phyloP scores from a whole-genome alignment of 1,140 invertebrate species.

The Rhagoletis pomonella region DNA sequence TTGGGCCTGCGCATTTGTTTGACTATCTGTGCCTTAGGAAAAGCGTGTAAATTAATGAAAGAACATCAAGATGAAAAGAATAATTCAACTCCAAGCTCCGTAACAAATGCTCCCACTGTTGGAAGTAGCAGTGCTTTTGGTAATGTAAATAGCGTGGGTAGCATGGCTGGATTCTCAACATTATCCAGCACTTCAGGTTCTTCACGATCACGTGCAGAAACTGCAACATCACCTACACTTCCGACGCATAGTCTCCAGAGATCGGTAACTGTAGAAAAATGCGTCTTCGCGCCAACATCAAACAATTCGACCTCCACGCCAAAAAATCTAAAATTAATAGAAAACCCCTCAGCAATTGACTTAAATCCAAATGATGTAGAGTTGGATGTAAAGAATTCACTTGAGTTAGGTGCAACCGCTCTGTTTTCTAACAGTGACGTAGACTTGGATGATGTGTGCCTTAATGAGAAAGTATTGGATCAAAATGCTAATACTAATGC shows the following conservation, averaged over 20 bases:
- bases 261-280: constrained; percentile 47
- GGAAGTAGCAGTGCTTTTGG: constrained; percentile 51
- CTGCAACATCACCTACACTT: constrained; percentile 55
- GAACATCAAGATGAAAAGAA: constrained; percentile 81
- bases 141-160: background rate
- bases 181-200: constrained; percentile 13
- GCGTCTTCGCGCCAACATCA: background rate
- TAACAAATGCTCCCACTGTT: constrained; percentile 70
- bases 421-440: constrained; percentile 94
- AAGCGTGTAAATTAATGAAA: constrained; percentile 89
- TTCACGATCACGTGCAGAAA: constrained; percentile 40
- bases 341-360: constrained; percentile 44
- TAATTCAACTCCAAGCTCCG: constrained; percentile 69
- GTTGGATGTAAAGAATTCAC: constrained; percentile 74
- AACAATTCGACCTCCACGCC: constrained; percentile 64
- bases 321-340: background rate
- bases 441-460: constrained; percentile 85
- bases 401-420: constrained; percentile 80
- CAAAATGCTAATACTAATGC: constrained; percentile 60
- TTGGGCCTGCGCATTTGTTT: constrained; percentile 88
- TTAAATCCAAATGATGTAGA: constrained; percentile 65
- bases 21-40: constrained; percentile 91
- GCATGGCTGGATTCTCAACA: constrained; percentile 21
- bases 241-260: constrained; percentile 46
- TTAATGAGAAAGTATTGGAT: constrained; percentile 82